Percentiles rank a stretch among this genome's conserved stretches.
These are phyloP conservation scores for Melanotaenia maccullochi DNA, from an alignment of 2,797 vertebrate species.

Conservation along the genomic window DNA sequence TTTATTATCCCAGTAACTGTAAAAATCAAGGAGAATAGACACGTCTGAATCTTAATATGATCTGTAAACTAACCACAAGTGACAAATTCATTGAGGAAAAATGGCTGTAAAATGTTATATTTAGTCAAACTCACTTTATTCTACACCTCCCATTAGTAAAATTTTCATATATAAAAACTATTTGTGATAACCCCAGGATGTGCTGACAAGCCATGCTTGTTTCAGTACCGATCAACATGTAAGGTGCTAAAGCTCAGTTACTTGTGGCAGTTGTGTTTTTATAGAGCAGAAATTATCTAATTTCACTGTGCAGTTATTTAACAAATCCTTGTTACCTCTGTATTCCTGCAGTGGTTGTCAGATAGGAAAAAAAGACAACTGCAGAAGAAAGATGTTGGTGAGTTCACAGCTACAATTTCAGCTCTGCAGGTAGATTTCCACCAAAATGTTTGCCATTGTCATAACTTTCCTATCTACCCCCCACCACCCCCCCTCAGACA, in stretches of 20 bases:
- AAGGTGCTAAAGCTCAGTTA: background rate
- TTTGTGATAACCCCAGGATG: no score
- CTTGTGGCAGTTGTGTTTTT: background rate
- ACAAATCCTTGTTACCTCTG: background rate
- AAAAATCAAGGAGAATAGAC: background rate
- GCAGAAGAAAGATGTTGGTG: slow-evolving; percentile 96
- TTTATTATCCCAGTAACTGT: background rate
- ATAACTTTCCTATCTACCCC: background rate
- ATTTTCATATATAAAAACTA: background rate
- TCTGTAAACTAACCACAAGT: background rate
- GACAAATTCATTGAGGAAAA: background rate
- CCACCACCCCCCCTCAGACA: slow-evolving; percentile 76
- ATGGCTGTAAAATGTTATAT: background rate
- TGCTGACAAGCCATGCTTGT: background rate
- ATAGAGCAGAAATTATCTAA: background rate
- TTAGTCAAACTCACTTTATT: background rate
- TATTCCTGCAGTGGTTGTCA: slow-evolving; percentile 89
- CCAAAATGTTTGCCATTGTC: background rate
- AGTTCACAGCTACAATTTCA: slow-evolving; percentile 59
- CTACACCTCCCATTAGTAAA: no score
- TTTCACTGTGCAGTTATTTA: background rate
- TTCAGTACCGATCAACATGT: background rate
- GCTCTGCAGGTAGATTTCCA: rapidly evolving
- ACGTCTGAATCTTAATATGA: background rate
- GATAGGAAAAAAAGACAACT: slow-evolving; percentile 95